Base-by-base conservation (phyloP, 2,113 vertebrate genomes). In the Condylura cristata region DNA sequence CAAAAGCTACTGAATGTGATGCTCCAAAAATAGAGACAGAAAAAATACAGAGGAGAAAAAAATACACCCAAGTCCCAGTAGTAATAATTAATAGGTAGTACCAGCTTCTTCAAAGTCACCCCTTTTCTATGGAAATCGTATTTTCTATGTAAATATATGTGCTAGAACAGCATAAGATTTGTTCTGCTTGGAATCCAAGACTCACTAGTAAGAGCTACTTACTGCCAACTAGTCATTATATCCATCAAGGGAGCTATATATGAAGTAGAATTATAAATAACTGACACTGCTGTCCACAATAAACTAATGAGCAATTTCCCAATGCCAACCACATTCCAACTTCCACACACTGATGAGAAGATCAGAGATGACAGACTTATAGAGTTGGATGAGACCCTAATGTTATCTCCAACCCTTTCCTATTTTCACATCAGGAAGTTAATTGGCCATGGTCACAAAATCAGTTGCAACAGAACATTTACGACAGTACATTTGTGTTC, bases 381-480 rank as follows among this genome's bases (percentile, higher is more conserved):
- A 81, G 44, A 78, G 8, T 24, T 93, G n/a, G 7, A 8, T 56
- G 53, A 22, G n/a, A n/a, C 74, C 24, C 46, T 8, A 24, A 1
- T 17, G 3, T 75, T 46, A 66, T n/a, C 66, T 41, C 68, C 44
- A 61, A 48, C 0, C 13, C 2, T 34, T 9, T 53, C 32, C 11
- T 44, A 41, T 85, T 90, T 93, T 70, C 71, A 91, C 44, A 60
- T 72, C 44, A 87, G 93, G 68, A 76, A 86, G 75, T 70, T 70
- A 79, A 92, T 18, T 44, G 61, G 9, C 26, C 16, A 53, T 86
- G 22, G 20, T 89, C 79, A 93, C 20, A 51, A 89, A 88, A 89
- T 39, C 34, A 80, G 16, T 70, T 37, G 51, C 65, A 84, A 93
- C 17, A 75, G 44, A n/a, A 74, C 37, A 93, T 56, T 48, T 76